Evolutionary conservation across 2,888 invertebrate genomes (phyloP), one percentile per base, ranked within the genome.

Genomic region (Parnassius glacialis): DNA sequence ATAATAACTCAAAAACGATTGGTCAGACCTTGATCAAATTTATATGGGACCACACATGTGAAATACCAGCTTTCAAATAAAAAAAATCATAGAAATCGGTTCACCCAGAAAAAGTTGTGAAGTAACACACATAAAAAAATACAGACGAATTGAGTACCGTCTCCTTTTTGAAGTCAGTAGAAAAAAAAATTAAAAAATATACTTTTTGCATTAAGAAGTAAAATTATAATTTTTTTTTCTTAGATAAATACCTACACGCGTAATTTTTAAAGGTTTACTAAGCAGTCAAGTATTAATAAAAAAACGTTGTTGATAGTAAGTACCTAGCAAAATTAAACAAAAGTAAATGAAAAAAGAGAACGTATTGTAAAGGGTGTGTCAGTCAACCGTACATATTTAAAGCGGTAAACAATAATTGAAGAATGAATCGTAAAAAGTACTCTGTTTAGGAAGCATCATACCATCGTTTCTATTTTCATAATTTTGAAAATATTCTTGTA

Each of bases 291-390:
- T 10, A 43, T 3, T 2, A 43, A 43, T 43, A 2, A 43, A 43
- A 11, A 43, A 11, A 11, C 13, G 10, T 13, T 12, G 5, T 13
- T 12, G 51, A 51, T n/a, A 34, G 12, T 2, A 12, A 25, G 42
- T 3, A 9, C 13, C 11, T 44, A 52, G 9, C 9, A 7, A 34
- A 16, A 53, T 7, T 9, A 43, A 42, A 52, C 9, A 7, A 34
- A 16, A 53, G 7, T 9, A 43, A 42, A 52, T 20, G 25, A 63
- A 59, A 63, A 63, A 63, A 63, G 59, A 63, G 59, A 63, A 56
- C 52, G 63, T 59, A 59, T 41, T 52, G 2, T 41, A 47, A 52
- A 59, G 63, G 63, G 63, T 63, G 63, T 59, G 63, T 59, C 63
- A 47, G 47, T 59, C 47, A 48, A 59, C 63, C 59, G 63, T 59